phyloP scores from a whole-genome alignment of 2,113 vertebrate species.

The Mastomys natalensis region DNA sequence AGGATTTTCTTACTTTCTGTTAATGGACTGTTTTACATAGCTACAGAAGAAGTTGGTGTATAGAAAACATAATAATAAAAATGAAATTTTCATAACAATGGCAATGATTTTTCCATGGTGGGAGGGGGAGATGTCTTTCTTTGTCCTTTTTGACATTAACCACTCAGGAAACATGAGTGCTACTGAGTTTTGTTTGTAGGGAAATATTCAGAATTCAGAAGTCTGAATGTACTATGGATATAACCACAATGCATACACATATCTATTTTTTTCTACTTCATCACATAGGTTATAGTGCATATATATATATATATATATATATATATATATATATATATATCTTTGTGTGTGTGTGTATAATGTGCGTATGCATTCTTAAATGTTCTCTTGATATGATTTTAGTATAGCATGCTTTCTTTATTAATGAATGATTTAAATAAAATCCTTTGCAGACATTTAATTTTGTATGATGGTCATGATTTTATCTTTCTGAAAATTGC shows the following conservation, averaged over 20 bases:
- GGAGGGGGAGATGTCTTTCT: background rate
- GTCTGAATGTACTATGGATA: background rate
- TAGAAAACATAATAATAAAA: conserved; percentile 3
- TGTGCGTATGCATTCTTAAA: too few relatives aligned
- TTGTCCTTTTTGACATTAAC: background rate
- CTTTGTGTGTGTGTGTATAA: too few relatives aligned
- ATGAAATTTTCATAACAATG: background rate
- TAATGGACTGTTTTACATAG: background rate
- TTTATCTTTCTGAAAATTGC: conserved; percentile 33
- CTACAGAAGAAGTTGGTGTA: background rate
- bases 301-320: background rate
- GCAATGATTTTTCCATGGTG: background rate
- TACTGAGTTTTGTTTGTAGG: background rate
- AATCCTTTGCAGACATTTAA: background rate
- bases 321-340: too few relatives aligned
- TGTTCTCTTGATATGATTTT: background rate
- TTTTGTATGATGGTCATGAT: background rate
- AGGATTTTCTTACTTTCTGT: background rate
- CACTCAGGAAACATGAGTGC: background rate
- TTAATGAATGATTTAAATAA: conserved; percentile 41
- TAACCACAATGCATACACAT: background rate
- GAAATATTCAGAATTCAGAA: background rate
- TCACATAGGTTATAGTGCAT: background rate
- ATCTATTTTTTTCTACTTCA: background rate
- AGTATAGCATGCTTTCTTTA: background rate